Evolutionary conservation across 2,113 vertebrate genomes (phyloP), one percentile per base, ranked within the genome.

Genomic region (Turdus rufiventris): DNA sequence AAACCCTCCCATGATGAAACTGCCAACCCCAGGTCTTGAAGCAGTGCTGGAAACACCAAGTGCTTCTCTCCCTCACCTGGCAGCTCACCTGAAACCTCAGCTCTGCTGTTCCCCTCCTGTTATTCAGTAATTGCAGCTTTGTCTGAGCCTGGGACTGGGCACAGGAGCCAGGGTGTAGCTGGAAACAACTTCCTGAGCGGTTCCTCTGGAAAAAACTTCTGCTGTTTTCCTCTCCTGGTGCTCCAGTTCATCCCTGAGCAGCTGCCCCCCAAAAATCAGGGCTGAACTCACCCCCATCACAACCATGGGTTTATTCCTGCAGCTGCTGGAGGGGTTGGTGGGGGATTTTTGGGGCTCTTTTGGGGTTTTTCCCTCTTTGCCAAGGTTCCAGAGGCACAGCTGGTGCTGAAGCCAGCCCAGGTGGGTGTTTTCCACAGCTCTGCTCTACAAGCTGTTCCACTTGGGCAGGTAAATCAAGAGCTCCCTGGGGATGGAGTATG

Each of bases 401-500:
- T 45, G 89, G 34, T 78, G 47, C 60, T 85, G 85, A 72, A 76
- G 73, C 54, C 74, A 24, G 36, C 16, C 76, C 95, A 56, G 33
- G 20, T 45, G 62, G 50, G 58, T 57, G n/a, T 95, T 96, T 91
- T 85, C 93, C 85, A 85, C 54, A 24, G 38, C 75, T 67, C 26
- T n/a, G 33, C 48, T 50, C 61, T 54, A 18, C 18, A 4, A 42
- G 48, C 66, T n/a, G 82, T 47, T 94, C 78, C 0, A 6, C 85
- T 67, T 1, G 10, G 62, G 53, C 36, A 31, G 73, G 34, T 48
- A 58, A 77, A 63, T 43, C 51, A 40, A 5, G 2, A 8, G 25
- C 25, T 96, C 74, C 54, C 45, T 2, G 5, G 53, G 54, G n/a
- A 72, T 31, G 5, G 74, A 67, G 19, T 12, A 25, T 18, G 66